Percentiles rank a stretch among this genome's conserved stretches.
Conservation (phyloP, 2,113 vertebrate species). For the Alouatta palliata region DNA sequence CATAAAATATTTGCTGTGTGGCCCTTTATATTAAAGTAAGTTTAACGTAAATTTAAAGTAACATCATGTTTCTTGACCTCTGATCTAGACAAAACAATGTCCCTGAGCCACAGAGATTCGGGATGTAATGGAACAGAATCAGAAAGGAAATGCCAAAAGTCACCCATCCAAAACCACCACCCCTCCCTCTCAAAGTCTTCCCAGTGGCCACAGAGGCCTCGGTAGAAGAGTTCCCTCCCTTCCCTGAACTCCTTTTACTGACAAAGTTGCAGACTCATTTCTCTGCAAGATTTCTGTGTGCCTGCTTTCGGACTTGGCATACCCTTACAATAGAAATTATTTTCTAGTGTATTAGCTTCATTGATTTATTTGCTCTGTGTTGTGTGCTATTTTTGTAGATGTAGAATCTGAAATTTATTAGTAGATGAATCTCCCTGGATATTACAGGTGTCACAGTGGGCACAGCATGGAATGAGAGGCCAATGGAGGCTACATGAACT, state of each 20-base stretch:
- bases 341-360: not conserved
- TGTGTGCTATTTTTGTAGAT: not conserved
- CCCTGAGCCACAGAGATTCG: not conserved
- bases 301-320: not conserved
- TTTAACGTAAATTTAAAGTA: not conserved
- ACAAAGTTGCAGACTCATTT: too few species aligned
- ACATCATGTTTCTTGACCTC: not conserved
- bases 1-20: not conserved
- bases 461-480: too few species aligned
- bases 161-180: too few species aligned
- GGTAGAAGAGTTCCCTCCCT: not conserved
- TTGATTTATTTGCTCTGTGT: not conserved
- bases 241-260: not conserved
- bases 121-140: not conserved
- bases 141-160: not conserved
- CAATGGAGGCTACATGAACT: accelerated
- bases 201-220: not conserved
- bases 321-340: not conserved
- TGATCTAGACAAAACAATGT: not conserved
- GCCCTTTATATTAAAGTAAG: not conserved
- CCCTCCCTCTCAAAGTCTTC: not conserved
- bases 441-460: not conserved
- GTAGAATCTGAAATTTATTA: not conserved
- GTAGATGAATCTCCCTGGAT: not conserved
- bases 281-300: not conserved